phyloP scores from a whole-genome alignment of 2,797 vertebrate species.

The Hoplostethus mediterraneus region DNA sequence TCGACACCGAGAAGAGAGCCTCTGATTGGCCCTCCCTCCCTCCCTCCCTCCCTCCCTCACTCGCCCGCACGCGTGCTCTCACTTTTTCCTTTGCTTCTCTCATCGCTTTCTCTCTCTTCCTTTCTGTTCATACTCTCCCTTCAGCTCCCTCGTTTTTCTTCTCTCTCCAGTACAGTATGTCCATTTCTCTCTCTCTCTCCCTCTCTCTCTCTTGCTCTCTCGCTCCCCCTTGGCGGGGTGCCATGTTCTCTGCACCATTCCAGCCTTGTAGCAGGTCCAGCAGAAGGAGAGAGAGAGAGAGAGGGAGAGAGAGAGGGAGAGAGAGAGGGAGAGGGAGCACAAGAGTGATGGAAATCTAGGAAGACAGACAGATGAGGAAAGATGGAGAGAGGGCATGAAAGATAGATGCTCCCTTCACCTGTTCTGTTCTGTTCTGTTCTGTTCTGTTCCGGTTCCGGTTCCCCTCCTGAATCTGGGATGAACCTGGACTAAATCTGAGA shows the following conservation, averaged over 20 bases:
- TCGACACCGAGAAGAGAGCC: neutral
- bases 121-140: constrained; percentile 31
- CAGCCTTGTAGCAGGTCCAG: constrained; percentile 5
- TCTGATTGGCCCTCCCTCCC: constrained; percentile 35
- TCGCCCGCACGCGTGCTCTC: constrained; percentile 36
- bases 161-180: constrained; percentile 46
- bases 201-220: constrained; percentile 27
- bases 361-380: constrained; percentile 26
- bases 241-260: constrained; percentile 55
- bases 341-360: constrained; percentile 8
- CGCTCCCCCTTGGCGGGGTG: constrained; percentile 33
- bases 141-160: constrained; percentile 33
- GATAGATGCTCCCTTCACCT: too few species aligned
- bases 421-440: too few species aligned
- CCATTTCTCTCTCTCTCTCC: constrained; percentile 20
- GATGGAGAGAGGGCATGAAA: constrained; percentile 1
- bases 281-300: neutral
- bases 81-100: constrained; percentile 36
- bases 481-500: too few species aligned
- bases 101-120: constrained; percentile 18
- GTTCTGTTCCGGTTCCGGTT: too few species aligned
- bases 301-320: neutral
- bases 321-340: constrained; percentile 9
- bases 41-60: constrained; percentile 3
- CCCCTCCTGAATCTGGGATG: neutral